Conservation (phyloP, 2,797 vertebrate species). For the Leuciscus waleckii region DNA sequence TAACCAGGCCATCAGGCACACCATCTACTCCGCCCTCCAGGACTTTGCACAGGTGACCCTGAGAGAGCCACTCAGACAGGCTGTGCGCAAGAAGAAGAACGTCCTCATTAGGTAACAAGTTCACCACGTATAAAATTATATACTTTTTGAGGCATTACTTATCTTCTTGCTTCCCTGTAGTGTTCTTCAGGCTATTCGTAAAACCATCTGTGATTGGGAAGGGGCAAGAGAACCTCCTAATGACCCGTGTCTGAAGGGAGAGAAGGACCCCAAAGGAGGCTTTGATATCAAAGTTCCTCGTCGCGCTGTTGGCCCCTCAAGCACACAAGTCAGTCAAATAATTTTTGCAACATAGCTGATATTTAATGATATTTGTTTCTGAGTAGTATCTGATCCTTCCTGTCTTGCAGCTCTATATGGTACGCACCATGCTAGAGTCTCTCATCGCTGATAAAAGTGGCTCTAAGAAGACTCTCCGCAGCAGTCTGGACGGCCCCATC, state of each 20-base stretch:
- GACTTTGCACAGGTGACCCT: slow-evolving; percentile 97
- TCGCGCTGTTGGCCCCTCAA: slow-evolving; percentile 95
- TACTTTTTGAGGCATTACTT: background rate
- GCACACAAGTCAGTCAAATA: slow-evolving; percentile 88
- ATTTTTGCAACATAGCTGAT: background rate
- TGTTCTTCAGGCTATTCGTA: slow-evolving; percentile 97
- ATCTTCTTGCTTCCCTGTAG: slow-evolving; percentile 67
- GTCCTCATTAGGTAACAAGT: slow-evolving; percentile 89
- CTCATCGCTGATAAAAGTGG: slow-evolving; percentile 98
- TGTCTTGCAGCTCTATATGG: slow-evolving; percentile 92
- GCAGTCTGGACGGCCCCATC: slow-evolving; percentile 96
- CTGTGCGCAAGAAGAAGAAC: slow-evolving; percentile 98
- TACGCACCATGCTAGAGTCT: slow-evolving; percentile 97
- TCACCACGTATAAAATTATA: no score
- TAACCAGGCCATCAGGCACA: slow-evolving; percentile 98
- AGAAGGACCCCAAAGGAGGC: slow-evolving; percentile 98
- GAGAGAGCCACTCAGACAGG: slow-evolving; percentile 95
- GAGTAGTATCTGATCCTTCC: background rate
- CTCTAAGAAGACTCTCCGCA: slow-evolving; percentile 96
- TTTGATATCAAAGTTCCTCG: slow-evolving; percentile 99
- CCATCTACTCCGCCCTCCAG: slow-evolving; percentile 96
- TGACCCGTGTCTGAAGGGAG: slow-evolving; percentile 95
- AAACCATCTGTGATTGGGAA: slow-evolving; percentile 99
- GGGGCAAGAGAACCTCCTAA: slow-evolving; percentile 94
- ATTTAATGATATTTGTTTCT: background rate